phyloP scores from a whole-genome alignment of 2,888 invertebrate genomes.

The Euzetes globulus region DNA sequence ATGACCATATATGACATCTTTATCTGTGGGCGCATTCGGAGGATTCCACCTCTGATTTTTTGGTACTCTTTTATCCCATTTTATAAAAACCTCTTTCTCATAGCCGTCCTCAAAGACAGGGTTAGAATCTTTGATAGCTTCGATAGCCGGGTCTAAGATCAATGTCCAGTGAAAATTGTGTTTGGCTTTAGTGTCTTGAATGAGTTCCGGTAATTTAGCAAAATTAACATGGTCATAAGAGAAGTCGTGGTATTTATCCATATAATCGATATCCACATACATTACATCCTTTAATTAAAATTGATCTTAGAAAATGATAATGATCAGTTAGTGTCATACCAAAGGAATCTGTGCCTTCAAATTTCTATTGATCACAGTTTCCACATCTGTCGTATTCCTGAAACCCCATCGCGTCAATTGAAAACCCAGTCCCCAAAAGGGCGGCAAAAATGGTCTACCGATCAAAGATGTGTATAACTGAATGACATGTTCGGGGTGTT shows the following conservation, averaged over 20 bases:
- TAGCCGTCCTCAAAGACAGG: conserved; percentile 67
- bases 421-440: conserved; percentile 80
- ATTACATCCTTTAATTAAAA: conserved; percentile 51
- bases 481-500: conserved; percentile 55
- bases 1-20: conserved; percentile 62
- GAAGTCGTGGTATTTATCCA: conserved; percentile 69
- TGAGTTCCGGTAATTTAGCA: conserved; percentile 59
- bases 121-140: conserved; percentile 56
- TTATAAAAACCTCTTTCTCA: conserved; percentile 64
- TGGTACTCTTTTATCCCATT: conserved; percentile 57
- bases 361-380: conserved; percentile 60
- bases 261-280: conserved; percentile 80
- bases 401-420: conserved; percentile 67
- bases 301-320: background rate
- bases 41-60: conserved; percentile 49
- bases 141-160: conserved; percentile 52
- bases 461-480: conserved; percentile 57
- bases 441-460: conserved; percentile 70
- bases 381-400: no score
- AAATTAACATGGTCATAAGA: conserved; percentile 61
- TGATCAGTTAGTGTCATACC: conserved; percentile 46
- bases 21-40: background rate
- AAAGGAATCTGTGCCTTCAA: conserved; percentile 66
- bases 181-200: conserved; percentile 55
- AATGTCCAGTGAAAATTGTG: conserved; percentile 67